Percentiles rank a stretch among this genome's conserved stretches.
phyloP scores from a whole-genome alignment of 2,888 invertebrate species.

The Neria commutata region DNA sequence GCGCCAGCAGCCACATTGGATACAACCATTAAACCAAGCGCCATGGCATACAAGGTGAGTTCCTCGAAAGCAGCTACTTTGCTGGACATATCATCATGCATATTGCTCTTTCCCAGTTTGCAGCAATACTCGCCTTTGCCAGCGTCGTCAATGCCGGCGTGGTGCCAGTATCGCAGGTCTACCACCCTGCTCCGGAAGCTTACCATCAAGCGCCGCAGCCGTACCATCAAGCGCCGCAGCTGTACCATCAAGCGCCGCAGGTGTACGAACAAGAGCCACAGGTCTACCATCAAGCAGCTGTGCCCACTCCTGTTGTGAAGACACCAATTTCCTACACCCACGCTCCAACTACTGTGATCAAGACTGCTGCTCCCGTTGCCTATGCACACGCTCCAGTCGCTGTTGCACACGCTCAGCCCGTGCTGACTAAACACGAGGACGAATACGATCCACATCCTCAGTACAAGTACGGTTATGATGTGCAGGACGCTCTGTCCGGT shows the following conservation, averaged over 20 bases:
- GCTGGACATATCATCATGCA: neutral
- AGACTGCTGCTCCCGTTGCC: slow-evolving; percentile 15
- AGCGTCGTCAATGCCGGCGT: slow-evolving; percentile 48
- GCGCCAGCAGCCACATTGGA: slow-evolving; percentile 18
- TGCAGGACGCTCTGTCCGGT: slow-evolving; percentile 53
- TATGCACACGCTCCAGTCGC: slow-evolving; percentile 27
- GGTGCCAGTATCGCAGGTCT: slow-evolving; percentile 44
- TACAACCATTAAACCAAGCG: slow-evolving; percentile 19
- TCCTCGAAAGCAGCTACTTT: neutral
- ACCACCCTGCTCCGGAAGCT: slow-evolving; percentile 29
- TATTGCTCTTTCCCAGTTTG: slow-evolving; percentile 35
- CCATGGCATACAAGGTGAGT: slow-evolving; percentile 47
- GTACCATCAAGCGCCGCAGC: too few relatives aligned
- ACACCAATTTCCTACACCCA: slow-evolving; percentile 35
- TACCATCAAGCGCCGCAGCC: too few relatives aligned
- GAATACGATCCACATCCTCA: slow-evolving; percentile 57
- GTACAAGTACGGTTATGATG: slow-evolving; percentile 55
- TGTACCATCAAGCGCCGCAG: too few relatives aligned
- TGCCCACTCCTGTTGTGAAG: slow-evolving; percentile 16
- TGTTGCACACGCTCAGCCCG: slow-evolving; percentile 39
- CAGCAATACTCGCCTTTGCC: slow-evolving; percentile 46
- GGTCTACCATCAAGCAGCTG: slow-evolving; percentile 14
- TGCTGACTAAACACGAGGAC: slow-evolving; percentile 46
- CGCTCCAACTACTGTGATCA: slow-evolving; percentile 31
- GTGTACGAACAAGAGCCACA: neutral